phyloP scores from a whole-genome alignment of 2,888 invertebrate species.

The Diabrotica balteata region DNA sequence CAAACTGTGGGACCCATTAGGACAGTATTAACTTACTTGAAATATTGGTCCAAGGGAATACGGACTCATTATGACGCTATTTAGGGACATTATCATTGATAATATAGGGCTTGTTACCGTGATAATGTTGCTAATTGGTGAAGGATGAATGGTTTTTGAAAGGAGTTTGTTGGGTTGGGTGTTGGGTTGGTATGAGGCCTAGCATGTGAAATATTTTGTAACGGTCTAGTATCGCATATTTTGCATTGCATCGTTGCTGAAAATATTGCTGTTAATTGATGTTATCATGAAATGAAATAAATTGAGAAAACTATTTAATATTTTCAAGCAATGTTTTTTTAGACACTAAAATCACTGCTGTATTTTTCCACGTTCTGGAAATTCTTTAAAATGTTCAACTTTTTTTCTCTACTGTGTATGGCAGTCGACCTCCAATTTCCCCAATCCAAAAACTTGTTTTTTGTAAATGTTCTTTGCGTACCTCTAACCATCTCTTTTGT shows the following conservation, averaged over 20 bases:
- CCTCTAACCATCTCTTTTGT: no score
- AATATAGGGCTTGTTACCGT: constrained; percentile 39
- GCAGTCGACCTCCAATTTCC: no score
- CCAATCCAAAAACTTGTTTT: no score
- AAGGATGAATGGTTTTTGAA: constrained; percentile 15
- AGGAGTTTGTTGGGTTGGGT: constrained; percentile 2
- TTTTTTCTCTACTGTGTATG: no score
- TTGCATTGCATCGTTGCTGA: background rate
- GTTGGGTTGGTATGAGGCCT: background rate
- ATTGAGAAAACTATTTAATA: no score
- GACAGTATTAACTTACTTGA: constrained; percentile 52
- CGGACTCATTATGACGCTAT: constrained; percentile 50
- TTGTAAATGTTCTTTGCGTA: no score
- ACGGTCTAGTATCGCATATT: constrained; percentile 5
- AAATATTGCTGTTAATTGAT: no score
- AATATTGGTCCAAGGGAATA: constrained; percentile 47
- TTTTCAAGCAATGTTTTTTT: no score
- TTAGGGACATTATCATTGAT: constrained; percentile 46
- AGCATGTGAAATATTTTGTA: constrained; percentile 10
- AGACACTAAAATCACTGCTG: no score
- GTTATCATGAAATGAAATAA: no score
- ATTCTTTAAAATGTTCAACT: no score
- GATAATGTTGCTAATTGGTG: constrained; percentile 43
- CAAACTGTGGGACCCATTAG: constrained; percentile 53
- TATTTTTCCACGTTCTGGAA: no score